Base-by-base conservation (phyloP, 2,113 vertebrate species). In the Podarcis cretensis region DNA sequence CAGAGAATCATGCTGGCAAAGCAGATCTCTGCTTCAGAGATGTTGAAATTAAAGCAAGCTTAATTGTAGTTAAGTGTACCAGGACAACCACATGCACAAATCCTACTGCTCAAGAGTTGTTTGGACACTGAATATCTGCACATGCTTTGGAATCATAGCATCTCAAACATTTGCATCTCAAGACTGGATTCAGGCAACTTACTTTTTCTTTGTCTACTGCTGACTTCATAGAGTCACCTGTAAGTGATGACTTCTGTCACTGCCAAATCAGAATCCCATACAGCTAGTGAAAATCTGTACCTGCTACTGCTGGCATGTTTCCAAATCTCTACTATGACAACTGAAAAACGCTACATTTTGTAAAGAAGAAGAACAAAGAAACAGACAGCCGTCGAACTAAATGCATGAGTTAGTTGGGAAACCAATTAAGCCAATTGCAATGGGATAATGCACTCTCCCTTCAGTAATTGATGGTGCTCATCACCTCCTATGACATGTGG, bases 381-480 rank as follows among this genome's bases (percentile, higher is more conserved):
- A 59, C 8, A 25, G 69, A 57, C 73, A 74, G 40, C 20, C 35
- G 5, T 23, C 65, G 43, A 48, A 90, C 82, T 81, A 32, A 90
- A 88, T 43, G 87, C 90, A 92, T 43, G 63, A 87, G 87, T 90
- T 87, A 78, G 65, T 1, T 73, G 68, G 0, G 75, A 79, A 92
- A 25, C 0, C 0, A 84, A 80, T 81, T 92, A 93, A 96, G 92
- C 43, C 81, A 91, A 75, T 79, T 82, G 43, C 84, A 89, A 71
- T 21, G 85, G 71, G 71, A 93, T 76, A 92, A 0, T 0, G 89
- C 54, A 63, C 75, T 92, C 85, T 82, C 35, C 25, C 63, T 35
- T 1, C 88, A 90, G 57, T 48, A 95, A 94, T 91, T 87, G 90
- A 20, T 48, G 89, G 20, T 84, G 92, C 94, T 95, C 92, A 93